phyloP scores from a whole-genome alignment of 2,888 invertebrate species.

The Panopea generosa region DNA sequence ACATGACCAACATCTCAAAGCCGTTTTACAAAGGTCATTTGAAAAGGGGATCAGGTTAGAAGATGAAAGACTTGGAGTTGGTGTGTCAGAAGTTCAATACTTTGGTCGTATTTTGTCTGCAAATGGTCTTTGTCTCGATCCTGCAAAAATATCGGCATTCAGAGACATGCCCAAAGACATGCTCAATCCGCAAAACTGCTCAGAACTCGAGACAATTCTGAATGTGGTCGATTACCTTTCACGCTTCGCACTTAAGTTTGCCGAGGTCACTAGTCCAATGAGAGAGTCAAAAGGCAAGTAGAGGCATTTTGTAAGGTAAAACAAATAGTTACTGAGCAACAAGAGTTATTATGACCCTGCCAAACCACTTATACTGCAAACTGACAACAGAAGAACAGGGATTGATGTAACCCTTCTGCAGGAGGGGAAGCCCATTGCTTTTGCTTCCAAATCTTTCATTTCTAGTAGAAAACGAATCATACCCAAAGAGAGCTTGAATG shows the following conservation, averaged over 20 bases:
- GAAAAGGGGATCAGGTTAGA: slow-evolving; percentile 12
- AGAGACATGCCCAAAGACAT: slow-evolving; percentile 28
- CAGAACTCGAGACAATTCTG: slow-evolving; percentile 24
- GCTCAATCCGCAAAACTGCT: neutral
- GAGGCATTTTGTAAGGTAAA: slow-evolving; percentile 16
- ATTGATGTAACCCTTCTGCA: slow-evolving; percentile 14
- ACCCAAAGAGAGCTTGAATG: slow-evolving; percentile 21
- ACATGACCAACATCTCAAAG: slow-evolving; percentile 5
- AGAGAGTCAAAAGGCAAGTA: slow-evolving; percentile 7
- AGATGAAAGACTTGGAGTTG: slow-evolving; percentile 28
- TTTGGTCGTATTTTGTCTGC: slow-evolving; percentile 35
- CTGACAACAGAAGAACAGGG: slow-evolving; percentile 11
- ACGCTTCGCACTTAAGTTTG: slow-evolving; percentile 10
- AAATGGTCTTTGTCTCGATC: slow-evolving; percentile 32
- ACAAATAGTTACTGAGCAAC: slow-evolving; percentile 14
- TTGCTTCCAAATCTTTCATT: slow-evolving; percentile 14
- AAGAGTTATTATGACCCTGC: slow-evolving; percentile 24
- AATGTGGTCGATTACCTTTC: slow-evolving; percentile 25
- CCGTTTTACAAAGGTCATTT: neutral
- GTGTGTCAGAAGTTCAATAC: slow-evolving; percentile 16
- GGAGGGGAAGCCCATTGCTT: slow-evolving; percentile 16
- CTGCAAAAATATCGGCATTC: slow-evolving; percentile 31
- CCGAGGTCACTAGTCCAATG: slow-evolving; percentile 9
- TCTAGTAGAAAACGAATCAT: slow-evolving; percentile 7
- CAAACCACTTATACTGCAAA: slow-evolving; percentile 19